Conservation (phyloP, 2,113 vertebrate species). For the Oreotrochilus melanogaster region DNA sequence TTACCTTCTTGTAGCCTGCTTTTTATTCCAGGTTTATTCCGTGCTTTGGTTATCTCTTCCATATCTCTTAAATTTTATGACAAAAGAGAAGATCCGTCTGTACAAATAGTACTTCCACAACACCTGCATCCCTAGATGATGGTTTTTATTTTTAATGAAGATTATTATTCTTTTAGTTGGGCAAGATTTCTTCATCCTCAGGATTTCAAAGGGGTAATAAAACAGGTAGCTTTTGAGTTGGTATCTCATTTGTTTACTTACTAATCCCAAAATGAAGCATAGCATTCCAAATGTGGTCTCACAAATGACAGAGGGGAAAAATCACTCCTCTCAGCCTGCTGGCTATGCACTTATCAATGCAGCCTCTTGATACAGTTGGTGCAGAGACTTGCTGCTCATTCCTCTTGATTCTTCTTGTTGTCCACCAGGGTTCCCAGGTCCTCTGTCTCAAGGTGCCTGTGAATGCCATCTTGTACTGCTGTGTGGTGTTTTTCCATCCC, state of each 20-base stretch:
- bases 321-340: too few relatives aligned
- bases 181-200: not conserved
- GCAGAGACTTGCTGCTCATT: too few relatives aligned
- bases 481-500: too few relatives aligned
- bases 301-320: too few relatives aligned
- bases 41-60: not conserved
- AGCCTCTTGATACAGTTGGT: too few relatives aligned
- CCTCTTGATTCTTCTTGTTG: too few relatives aligned
- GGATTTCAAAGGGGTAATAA: not conserved
- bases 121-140: not conserved
- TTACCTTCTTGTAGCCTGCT: not conserved
- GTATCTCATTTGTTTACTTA: not conserved
- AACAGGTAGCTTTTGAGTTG: not conserved
- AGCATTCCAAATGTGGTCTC: too few relatives aligned
- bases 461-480: too few relatives aligned
- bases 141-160: not conserved
- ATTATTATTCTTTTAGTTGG: not conserved
- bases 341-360: too few relatives aligned
- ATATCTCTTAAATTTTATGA: not conserved
- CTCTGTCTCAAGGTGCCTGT: too few relatives aligned
- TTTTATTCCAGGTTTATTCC: not conserved
- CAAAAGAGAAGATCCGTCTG: not conserved
- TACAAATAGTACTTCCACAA: not conserved
- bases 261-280: too few relatives aligned
- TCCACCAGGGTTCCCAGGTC: too few relatives aligned